Conservation (phyloP, 1,140 invertebrate species). For the Drosophila nikananu region DNA sequence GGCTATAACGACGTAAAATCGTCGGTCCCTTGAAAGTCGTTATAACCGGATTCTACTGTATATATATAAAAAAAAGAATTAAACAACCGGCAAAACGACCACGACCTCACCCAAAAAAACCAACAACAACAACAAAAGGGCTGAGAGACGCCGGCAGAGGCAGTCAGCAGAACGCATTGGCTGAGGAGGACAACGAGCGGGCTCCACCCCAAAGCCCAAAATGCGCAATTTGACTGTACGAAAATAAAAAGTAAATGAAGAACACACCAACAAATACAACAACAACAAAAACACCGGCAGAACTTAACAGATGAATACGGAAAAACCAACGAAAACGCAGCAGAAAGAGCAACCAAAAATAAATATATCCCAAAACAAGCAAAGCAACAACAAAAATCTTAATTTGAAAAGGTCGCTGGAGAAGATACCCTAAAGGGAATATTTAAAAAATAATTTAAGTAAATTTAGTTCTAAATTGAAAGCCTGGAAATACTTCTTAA, state of each 20-base stretch:
- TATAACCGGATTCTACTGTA: no score
- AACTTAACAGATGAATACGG: constrained; percentile 54
- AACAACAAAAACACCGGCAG: constrained; percentile 24
- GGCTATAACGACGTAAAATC: no score
- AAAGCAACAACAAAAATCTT: constrained; percentile 1
- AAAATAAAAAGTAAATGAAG: constrained; percentile 65
- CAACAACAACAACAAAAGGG: no score
- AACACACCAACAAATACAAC: constrained; percentile 12
- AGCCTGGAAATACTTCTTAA: not conserved
- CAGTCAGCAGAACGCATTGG: constrained; percentile 56
- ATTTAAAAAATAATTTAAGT: not conserved
- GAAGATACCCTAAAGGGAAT: constrained; percentile 34
- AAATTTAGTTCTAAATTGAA: not conserved
- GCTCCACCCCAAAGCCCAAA: constrained; percentile 83
- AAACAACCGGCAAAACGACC: constrained; percentile 72
- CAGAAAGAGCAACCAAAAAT: constrained; percentile 82
- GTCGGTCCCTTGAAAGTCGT: no score
- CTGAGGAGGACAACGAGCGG: constrained; percentile 31
- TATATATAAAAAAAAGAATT: constrained; percentile 30
- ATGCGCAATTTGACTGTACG: constrained; percentile 82
- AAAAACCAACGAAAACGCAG: constrained; percentile 70
- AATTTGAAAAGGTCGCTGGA: constrained; percentile 36
- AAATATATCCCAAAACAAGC: constrained; percentile 58
- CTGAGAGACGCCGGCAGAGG: constrained; percentile 8
- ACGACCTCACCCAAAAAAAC: constrained; percentile 82